Evolutionary conservation across 2,888 invertebrate species (phyloP), one percentile per base, ranked within the genome.

Genomic region (Dynastes grantii): DNA sequence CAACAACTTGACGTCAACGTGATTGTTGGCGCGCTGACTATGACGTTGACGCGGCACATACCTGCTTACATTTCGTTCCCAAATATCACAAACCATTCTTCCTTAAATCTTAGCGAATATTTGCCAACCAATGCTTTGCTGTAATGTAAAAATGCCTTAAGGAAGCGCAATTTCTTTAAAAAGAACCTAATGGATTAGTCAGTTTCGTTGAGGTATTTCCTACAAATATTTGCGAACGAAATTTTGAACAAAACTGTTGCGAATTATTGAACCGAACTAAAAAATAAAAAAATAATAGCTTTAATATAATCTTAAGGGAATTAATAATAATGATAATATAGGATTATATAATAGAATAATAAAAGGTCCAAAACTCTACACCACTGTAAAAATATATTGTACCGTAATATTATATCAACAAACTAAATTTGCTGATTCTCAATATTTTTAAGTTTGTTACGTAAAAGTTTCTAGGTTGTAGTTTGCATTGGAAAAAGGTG

Each of bases 321-420:
- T 55, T 71, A 71, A 58, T 77, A 77, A 67, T 68, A 58, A 77
- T 16, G 49, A 63, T 55, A 58, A 45, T 40, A 49, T 77, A 77
- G 77, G 16, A 67, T 22, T 37, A 37, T 32, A 5, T 64, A 64
- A 64, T 68, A 58, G 53, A 53, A 77, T 0, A 68, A 58, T 77
- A 70, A 70, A 76, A 78, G 81, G 81, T 81, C 81, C 81, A 81
- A 81, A 71, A 63, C 53, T 77, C 76, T 79, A 63, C 70, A 70
- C 64, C 76, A 49, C 58, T 77, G 37, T 71, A 71, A 29, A 68
- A 40, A 49, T 27, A 68, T 40, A 65, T 37, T 22, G 16, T 16
- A 53, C 53, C n/a, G 53, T 68, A 68, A 22, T 68, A 68, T 22
- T 71, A 9, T 71, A 58, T 45, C 0, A 45, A 45, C 37, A 64